Conservation (phyloP, 2,113 vertebrate species). For the Eubucco bourcierii region DNA sequence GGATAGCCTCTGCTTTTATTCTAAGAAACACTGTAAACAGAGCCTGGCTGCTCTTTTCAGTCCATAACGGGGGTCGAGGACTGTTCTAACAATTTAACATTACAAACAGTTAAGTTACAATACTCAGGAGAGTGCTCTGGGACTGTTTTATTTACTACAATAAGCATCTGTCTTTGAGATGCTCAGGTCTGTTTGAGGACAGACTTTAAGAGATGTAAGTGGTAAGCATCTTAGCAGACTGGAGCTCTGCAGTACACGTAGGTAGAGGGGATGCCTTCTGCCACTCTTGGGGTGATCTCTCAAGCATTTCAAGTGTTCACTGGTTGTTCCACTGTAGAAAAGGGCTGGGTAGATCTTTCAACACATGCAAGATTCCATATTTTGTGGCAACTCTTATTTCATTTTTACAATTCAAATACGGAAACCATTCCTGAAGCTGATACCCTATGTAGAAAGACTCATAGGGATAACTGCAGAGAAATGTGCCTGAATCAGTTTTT, state of each 20-base stretch:
- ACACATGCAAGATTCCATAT: not conserved
- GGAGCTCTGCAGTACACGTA: not conserved
- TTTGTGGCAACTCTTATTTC: not conserved
- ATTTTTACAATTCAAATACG: not conserved
- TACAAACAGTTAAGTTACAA: not conserved
- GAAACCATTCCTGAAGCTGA: not conserved
- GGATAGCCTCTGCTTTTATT: not conserved
- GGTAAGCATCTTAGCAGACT: not conserved
- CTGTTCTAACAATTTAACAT: not conserved
- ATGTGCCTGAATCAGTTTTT: not conserved
- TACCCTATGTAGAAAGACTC: not conserved
- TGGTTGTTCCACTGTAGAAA: not conserved
- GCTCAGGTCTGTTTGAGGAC: not conserved
- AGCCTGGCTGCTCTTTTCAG: not conserved
- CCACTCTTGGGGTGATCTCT: not conserved
- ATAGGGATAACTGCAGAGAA: not conserved
- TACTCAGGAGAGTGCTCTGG: not conserved
- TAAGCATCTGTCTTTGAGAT: not conserved
- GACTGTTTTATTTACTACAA: not conserved
- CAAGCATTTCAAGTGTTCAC: rapidly evolving
- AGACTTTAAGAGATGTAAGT: not conserved
- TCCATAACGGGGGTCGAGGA: not conserved
- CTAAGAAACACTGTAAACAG: not conserved
- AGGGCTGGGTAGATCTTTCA: rapidly evolving
- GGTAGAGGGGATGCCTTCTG: not conserved